These are phyloP conservation scores for Liodrosophila aerea DNA, from an alignment of 2,888 invertebrate species.

Conservation along the genomic window DNA sequence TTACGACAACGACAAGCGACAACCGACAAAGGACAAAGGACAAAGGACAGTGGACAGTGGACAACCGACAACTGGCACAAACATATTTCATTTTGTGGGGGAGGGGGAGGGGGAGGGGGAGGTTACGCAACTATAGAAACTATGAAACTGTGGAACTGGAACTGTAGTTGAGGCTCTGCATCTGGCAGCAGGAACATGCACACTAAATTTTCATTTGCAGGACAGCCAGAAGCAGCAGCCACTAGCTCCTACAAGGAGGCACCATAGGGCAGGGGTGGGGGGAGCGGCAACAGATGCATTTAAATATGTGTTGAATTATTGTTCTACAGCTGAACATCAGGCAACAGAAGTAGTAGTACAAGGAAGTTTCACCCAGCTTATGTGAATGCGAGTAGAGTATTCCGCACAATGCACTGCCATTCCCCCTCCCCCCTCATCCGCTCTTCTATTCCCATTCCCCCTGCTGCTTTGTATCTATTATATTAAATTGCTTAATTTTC, in stretches of 20 bases:
- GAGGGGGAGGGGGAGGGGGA: neutral
- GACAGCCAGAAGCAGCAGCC: conserved; percentile 39
- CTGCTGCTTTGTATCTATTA: conserved; percentile 61
- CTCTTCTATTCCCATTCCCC: neutral
- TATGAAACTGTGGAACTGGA: conserved; percentile 20
- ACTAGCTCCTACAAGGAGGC: conserved; percentile 21
- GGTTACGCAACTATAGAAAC: neutral
- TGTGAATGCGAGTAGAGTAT: too few relatives aligned
- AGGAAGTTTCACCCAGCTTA: conserved; percentile 39
- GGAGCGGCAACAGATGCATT: conserved; percentile 51
- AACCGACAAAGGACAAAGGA: too few relatives aligned
- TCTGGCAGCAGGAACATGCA: conserved; percentile 71
- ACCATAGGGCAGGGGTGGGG: conserved; percentile 3
- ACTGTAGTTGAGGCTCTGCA: conserved; percentile 42
- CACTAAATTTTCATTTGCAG: conserved; percentile 74
- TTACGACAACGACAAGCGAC: conserved; percentile 34
- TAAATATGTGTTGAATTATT: conserved; percentile 77
- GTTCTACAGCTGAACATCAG: conserved; percentile 50
- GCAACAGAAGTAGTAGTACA: conserved; percentile 28
- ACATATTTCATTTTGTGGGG: conserved; percentile 44
- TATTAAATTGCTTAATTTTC: conserved; percentile 76
- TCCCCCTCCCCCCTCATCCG: neutral
- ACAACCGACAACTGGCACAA: conserved; percentile 51
- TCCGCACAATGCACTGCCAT: conserved; percentile 36
- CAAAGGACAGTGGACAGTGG: too few relatives aligned